These are phyloP conservation scores for Diacarnus erythraeanus DNA, from an alignment of 37 sponge, comb jelly and placozoan species.

Conservation along the genomic window DNA sequence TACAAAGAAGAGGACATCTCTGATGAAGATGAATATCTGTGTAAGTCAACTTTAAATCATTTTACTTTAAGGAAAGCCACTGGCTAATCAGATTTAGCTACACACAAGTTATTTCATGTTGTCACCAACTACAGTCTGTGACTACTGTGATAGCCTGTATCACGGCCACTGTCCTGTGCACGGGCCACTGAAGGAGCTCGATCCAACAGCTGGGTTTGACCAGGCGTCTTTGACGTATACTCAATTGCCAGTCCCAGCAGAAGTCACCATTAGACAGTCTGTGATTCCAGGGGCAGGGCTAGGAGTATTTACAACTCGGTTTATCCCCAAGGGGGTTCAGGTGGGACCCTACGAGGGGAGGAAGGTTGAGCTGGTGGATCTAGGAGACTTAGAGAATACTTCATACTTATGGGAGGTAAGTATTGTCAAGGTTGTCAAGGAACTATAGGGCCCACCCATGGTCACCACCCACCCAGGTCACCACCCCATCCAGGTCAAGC, in stretches of 20 bases:
- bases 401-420: slow-evolving; percentile 80
- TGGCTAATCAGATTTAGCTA: background rate
- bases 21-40: slow-evolving; percentile 75
- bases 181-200: slow-evolving; percentile 46
- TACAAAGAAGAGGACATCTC: slow-evolving; percentile 61
- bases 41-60: slow-evolving; percentile 34
- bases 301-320: slow-evolving; percentile 64
- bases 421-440: background rate
- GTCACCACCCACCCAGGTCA: too few relatives aligned
- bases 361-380: slow-evolving; percentile 21
- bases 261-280: slow-evolving; percentile 66
- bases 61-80: background rate
- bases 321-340: slow-evolving; percentile 42
- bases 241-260: slow-evolving; percentile 53
- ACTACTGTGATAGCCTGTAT: slow-evolving; percentile 53
- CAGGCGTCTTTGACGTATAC: slow-evolving; percentile 40
- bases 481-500: too few relatives aligned
- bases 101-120: background rate
- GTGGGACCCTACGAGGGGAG: slow-evolving; percentile 73
- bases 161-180: slow-evolving; percentile 67
- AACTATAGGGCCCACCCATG: too few relatives aligned
- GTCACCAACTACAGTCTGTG: slow-evolving; percentile 49
- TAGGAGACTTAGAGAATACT: slow-evolving; percentile 38
- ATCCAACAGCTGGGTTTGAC: slow-evolving; percentile 36
- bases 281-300: slow-evolving; percentile 62